These are phyloP conservation scores for Brachionus plicatilis DNA, from an alignment of 1,140 invertebrate genomes.

Conservation along the genomic window DNA sequence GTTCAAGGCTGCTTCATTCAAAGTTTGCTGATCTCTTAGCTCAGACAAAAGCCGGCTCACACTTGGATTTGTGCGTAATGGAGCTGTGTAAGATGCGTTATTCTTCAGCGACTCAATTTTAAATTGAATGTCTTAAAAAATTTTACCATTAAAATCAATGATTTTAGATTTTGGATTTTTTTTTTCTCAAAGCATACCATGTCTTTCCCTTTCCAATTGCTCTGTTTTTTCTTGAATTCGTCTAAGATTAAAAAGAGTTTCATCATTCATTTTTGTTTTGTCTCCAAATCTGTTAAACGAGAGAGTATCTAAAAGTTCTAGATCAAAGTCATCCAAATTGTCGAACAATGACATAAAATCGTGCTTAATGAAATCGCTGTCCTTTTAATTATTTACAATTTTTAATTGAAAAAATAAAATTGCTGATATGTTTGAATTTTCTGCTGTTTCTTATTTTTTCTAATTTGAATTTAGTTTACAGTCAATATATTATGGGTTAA, in stretches of 20 bases:
- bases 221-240: slow-evolving; percentile 37
- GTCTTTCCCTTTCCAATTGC: slow-evolving; percentile 1
- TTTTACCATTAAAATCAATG: no score
- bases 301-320: slow-evolving; percentile 1
- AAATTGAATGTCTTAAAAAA: slow-evolving; percentile 1
- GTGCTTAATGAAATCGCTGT: slow-evolving; percentile 11
- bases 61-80: background rate
- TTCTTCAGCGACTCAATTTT: slow-evolving; percentile 23
- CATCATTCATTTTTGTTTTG: slow-evolving; percentile 29
- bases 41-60: background rate
- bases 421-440: background rate
- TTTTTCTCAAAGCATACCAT: background rate
- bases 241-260: background rate
- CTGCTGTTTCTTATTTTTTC: background rate
- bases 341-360: slow-evolving; percentile 38
- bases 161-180: no score
- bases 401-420: background rate
- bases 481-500: background rate
- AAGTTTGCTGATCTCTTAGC: slow-evolving; percentile 16
- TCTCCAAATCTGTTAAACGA: background rate
- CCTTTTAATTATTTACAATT: background rate
- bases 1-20: slow-evolving; percentile 33
- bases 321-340: slow-evolving; percentile 7
- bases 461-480: background rate
- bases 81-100: slow-evolving; percentile 4